These are phyloP conservation scores for Proisotoma minuta DNA, from an alignment of 2,888 invertebrate species.

Conservation along the genomic window DNA sequence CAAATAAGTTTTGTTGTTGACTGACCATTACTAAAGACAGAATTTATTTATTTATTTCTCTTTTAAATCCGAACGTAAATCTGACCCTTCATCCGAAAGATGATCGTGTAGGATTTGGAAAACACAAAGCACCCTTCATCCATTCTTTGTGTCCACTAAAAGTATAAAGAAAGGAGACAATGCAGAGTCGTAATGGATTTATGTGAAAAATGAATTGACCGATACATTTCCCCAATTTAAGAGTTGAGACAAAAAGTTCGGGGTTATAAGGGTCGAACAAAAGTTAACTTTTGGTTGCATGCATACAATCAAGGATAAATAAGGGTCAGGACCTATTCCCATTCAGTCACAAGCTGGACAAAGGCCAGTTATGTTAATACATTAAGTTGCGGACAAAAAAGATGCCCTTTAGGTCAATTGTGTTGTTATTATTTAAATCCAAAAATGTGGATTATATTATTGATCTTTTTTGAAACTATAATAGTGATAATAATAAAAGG, in stretches of 20 bases:
- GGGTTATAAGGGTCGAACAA: constrained; percentile 20
- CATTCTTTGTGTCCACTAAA: background rate
- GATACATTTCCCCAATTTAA: constrained; percentile 16
- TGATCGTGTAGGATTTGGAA: background rate
- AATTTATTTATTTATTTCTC: background rate
- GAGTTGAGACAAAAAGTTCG: constrained; percentile 19
- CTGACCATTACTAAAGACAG: background rate
- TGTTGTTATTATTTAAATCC: constrained; percentile 30
- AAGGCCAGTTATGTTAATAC: constrained; percentile 6
- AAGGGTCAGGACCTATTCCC: constrained; percentile 13
- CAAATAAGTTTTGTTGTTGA: constrained; percentile 9
- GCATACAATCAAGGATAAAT: constrained; percentile 12
- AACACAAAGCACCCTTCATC: background rate
- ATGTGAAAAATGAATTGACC: constrained; percentile 3
- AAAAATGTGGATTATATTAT: constrained; percentile 9
- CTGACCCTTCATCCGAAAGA: background rate
- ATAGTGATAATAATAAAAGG: too few relatives aligned
- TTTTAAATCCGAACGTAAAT: too few relatives aligned
- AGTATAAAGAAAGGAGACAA: background rate
- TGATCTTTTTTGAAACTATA: too few relatives aligned
- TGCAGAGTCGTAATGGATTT: background rate
- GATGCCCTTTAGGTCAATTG: constrained; percentile 33
- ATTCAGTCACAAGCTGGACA: constrained; percentile 5
- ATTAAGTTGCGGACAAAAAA: constrained; percentile 4
- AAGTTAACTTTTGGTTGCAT: constrained; percentile 23